Conservation (phyloP, 2,113 vertebrate genomes). For the Sialia sialis region DNA sequence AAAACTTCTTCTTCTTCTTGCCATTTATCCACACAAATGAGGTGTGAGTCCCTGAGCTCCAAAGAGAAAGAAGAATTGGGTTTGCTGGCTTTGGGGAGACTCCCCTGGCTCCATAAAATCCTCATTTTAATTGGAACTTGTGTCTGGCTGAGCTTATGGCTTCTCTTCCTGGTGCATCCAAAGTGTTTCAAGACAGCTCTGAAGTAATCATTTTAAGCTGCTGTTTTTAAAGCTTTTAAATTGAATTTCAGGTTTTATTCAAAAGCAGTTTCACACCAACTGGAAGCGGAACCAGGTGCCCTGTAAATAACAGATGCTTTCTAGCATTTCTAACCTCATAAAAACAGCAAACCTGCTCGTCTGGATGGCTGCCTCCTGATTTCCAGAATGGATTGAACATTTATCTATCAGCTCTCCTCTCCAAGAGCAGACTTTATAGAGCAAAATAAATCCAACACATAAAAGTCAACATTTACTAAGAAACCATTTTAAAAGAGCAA, state of each 20-base stretch:
- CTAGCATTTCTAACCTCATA: not conserved
- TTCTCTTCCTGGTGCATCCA: not conserved
- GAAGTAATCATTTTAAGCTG: not conserved
- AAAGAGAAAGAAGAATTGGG: not conserved
- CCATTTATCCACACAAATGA: not conserved
- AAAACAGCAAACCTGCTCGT: not conserved
- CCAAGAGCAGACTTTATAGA: not conserved
- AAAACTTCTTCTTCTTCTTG: not conserved
- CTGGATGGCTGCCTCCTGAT: not conserved
- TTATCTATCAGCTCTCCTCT: not conserved
- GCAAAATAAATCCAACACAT: not conserved
- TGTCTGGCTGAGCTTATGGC: not conserved
- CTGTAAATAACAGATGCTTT: not conserved
- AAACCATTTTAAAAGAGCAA: not conserved
- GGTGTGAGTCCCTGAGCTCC: not conserved
- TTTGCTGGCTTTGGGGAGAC: not conserved
- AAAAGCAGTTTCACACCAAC: not conserved
- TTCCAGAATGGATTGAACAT: not conserved
- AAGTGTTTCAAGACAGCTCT: not conserved
- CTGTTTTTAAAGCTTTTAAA: not conserved
- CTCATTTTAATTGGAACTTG: not conserved
- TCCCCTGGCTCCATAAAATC: not conserved
- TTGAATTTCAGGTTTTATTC: not conserved
- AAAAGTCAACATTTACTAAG: not conserved
- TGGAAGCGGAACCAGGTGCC: not conserved